Evolutionary conservation across 2,888 invertebrate genomes (phyloP).

Genomic region (Ptilodon capucinus): DNA sequence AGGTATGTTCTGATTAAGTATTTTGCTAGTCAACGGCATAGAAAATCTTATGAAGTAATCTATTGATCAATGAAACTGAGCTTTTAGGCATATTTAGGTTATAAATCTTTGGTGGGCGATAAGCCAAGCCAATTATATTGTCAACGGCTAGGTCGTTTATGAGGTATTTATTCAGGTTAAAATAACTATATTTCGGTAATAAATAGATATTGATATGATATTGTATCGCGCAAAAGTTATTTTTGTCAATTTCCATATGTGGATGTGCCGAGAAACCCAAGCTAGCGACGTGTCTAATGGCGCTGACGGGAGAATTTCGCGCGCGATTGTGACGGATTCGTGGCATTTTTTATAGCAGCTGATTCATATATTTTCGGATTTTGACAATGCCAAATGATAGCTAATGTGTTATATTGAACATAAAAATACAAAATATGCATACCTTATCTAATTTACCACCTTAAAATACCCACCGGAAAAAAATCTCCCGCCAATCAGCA

Average conservation of each 20-base stretch:
- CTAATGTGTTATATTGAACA: constrained; percentile 48
- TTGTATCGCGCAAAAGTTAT: constrained; percentile 60
- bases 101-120: constrained; percentile 75
- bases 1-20: constrained; percentile 61
- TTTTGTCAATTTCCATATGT: constrained; percentile 79
- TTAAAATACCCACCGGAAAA: constrained; percentile 60
- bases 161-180: constrained; percentile 37
- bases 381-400: constrained; percentile 42
- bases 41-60: constrained; percentile 24
- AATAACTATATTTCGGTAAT: constrained; percentile 39
- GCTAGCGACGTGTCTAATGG: constrained; percentile 83
- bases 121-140: constrained; percentile 72
- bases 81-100: constrained; percentile 69
- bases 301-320: constrained; percentile 81
- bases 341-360: constrained; percentile 79
- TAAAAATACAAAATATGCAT: constrained; percentile 38
- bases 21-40: constrained; percentile 40
- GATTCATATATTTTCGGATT: constrained; percentile 55
- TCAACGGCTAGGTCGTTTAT: constrained; percentile 51
- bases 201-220: constrained; percentile 45
- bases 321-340: constrained; percentile 82
- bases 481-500: constrained; percentile 77
- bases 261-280: constrained; percentile 76
- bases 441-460: constrained; percentile 34
- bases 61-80: constrained; percentile 29